Percentiles rank a stretch among this genome's conserved stretches.
Evolutionary conservation across 2,888 invertebrate genomes (phyloP).

Genomic region (Drosophila meridionalis): DNA sequence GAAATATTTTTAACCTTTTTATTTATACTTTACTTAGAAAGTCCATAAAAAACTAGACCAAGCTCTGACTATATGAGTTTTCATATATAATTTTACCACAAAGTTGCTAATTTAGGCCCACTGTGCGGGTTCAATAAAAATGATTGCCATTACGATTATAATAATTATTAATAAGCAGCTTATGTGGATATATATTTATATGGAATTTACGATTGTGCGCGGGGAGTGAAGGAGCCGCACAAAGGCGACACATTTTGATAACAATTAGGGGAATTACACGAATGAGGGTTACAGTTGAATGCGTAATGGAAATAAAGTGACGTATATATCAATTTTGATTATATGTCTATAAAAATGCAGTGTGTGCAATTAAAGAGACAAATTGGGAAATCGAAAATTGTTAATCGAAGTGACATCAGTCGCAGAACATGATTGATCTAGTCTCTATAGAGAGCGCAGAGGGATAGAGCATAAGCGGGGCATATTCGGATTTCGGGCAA

Average conservation of each 20-base stretch:
- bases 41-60: neutral
- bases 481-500: slow-evolving; percentile 24
- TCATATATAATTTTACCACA: neutral
- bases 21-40: too few species aligned
- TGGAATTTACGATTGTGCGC: slow-evolving; percentile 12
- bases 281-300: slow-evolving; percentile 8
- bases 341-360: slow-evolving; percentile 19
- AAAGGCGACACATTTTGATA: slow-evolving; percentile 6
- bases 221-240: neutral
- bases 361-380: slow-evolving; percentile 26
- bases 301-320: slow-evolving; percentile 1
- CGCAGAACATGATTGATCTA: slow-evolving; percentile 12
- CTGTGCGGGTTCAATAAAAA: slow-evolving; percentile 22
- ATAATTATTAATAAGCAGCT: slow-evolving; percentile 28
- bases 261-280: slow-evolving; percentile 16
- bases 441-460: neutral
- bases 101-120: slow-evolving; percentile 1
- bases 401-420: slow-evolving; percentile 8
- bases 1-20: neutral
- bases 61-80: neutral
- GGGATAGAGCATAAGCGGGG: neutral
- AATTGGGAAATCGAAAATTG: slow-evolving; percentile 11
- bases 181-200: neutral
- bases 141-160: slow-evolving; percentile 26
- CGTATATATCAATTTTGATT: neutral